These are phyloP conservation scores for Gallinago nigripennis DNA, from an alignment of 2,797 vertebrate species.

Conservation along the genomic window DNA sequence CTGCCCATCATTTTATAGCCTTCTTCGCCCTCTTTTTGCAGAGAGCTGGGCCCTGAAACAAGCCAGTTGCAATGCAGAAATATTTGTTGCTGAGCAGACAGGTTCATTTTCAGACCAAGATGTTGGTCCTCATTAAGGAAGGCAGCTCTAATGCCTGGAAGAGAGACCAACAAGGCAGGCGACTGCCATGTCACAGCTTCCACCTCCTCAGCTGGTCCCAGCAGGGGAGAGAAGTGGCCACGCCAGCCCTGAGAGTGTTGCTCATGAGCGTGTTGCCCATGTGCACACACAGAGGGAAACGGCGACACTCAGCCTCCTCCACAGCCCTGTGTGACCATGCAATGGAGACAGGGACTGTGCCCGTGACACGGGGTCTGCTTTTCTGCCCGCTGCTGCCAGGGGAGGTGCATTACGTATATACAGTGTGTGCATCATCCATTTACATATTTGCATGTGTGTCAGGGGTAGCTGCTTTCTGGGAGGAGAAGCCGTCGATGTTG, in stretches of 20 bases:
- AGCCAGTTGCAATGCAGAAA: not conserved
- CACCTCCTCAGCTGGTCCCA: not conserved
- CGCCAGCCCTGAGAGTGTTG: not conserved
- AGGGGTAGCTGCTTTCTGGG: not conserved
- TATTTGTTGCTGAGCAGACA: not conserved
- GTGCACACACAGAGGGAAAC: not conserved
- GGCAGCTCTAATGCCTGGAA: not conserved
- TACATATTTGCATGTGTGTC: not conserved
- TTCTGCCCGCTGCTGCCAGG: not conserved
- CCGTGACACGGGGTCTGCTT: not conserved
- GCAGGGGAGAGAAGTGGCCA: not conserved
- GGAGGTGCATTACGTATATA: not conserved
- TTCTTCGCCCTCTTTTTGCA: not conserved
- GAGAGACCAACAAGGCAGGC: not conserved
- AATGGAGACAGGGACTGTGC: not conserved
- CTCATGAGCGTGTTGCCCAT: fast-evolving
- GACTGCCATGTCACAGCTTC: not conserved
- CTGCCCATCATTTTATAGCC: not conserved
- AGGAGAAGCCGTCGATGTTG: not conserved
- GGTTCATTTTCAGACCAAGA: not conserved
- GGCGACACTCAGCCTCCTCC: fast-evolving
- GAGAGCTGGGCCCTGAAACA: not conserved
- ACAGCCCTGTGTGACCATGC: not conserved
- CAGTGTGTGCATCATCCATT: not conserved
- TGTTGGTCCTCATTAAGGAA: not conserved